Conservation (phyloP, 2,888 invertebrate species). For the Nysson spinosus region DNA sequence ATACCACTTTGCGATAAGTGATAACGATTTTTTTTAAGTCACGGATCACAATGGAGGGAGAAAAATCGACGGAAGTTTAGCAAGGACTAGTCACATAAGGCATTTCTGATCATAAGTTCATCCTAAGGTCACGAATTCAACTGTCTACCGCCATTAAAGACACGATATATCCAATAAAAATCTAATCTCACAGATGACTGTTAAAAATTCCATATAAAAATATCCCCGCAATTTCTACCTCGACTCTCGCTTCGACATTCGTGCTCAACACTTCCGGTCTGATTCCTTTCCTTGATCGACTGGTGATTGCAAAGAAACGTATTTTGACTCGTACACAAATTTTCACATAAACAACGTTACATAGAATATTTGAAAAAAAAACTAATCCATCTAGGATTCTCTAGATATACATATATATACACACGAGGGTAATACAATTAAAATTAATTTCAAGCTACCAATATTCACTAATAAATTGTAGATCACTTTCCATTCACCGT, state of each 20-base stretch:
- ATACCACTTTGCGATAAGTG: too few relatives aligned
- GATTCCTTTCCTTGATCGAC: too few relatives aligned
- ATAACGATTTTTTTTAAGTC: neutral
- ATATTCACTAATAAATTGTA: constrained; percentile 15
- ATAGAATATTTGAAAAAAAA: constrained; percentile 6
- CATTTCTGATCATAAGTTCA: constrained; percentile 46
- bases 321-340: too few relatives aligned
- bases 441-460: constrained; percentile 29
- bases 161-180: neutral
- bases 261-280: too few relatives aligned
- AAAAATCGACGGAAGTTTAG: constrained; percentile 59
- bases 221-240: too few relatives aligned
- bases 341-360: constrained; percentile 1
- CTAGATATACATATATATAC: constrained; percentile 22
- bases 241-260: too few relatives aligned
- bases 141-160: too few relatives aligned
- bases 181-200: neutral
- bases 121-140: constrained; percentile 21
- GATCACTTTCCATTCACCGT: constrained; percentile 41
- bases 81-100: constrained; percentile 71
- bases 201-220: too few relatives aligned
- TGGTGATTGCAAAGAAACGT: too few relatives aligned
- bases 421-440: constrained; percentile 21
- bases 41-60: neutral
- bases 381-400: constrained; percentile 27